Conservation (phyloP, 2,113 vertebrate genomes). For the Stegostoma tigrinum region DNA sequence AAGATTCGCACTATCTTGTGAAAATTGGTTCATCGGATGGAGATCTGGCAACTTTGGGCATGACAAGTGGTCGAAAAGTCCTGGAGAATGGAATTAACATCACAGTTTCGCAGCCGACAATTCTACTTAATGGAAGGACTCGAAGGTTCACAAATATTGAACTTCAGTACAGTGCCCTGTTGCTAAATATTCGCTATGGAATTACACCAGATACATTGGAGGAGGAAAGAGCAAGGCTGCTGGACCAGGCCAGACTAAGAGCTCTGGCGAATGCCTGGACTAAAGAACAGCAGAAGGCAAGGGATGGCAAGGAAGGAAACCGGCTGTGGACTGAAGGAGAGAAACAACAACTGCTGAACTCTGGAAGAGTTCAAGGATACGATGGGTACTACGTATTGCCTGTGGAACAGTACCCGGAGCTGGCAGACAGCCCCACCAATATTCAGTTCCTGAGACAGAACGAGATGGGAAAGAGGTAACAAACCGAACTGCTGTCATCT, state of each 20-base stretch:
- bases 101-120: slow-evolving; percentile 75
- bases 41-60: slow-evolving; percentile 82
- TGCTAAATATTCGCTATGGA: slow-evolving; percentile 88
- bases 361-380: slow-evolving; percentile 89
- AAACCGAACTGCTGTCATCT: slow-evolving; percentile 74
- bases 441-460: slow-evolving; percentile 99
- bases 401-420: slow-evolving; percentile 96
- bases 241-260: slow-evolving; percentile 87
- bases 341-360: slow-evolving; percentile 86
- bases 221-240: slow-evolving; percentile 84
- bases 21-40: slow-evolving; percentile 85
- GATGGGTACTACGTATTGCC: slow-evolving; percentile 97
- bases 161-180: slow-evolving; percentile 73
- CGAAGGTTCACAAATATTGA: slow-evolving; percentile 88
- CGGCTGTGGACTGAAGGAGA: slow-evolving; percentile 96
- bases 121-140: slow-evolving; percentile 74
- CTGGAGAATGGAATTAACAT: slow-evolving; percentile 87
- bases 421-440: slow-evolving; percentile 98
- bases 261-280: slow-evolving; percentile 84
- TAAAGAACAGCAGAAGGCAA: slow-evolving; percentile 84
- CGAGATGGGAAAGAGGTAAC: slow-evolving; percentile 99
- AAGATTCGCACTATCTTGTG: slow-evolving; percentile 90
- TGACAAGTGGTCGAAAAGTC: slow-evolving; percentile 81
- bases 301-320: slow-evolving; percentile 88
- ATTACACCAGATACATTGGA: slow-evolving; percentile 79